phyloP scores from a whole-genome alignment of 2,113 vertebrate genomes.

The Tinamus guttatus region DNA sequence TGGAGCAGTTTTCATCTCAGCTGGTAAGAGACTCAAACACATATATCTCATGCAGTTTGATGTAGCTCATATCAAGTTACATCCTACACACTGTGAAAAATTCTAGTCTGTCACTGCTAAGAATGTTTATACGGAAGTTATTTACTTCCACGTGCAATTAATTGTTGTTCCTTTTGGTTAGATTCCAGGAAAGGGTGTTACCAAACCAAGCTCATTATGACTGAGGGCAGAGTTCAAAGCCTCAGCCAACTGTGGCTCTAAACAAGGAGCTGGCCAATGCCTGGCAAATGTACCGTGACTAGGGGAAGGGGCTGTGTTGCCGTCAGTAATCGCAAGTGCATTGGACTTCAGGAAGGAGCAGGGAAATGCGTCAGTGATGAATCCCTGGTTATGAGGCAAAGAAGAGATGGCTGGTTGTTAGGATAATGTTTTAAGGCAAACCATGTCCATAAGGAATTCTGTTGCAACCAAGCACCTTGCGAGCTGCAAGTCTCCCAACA shows the following conservation, averaged over 20 bases:
- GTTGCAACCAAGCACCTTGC: background rate
- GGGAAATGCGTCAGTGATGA: background rate
- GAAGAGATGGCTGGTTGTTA: background rate
- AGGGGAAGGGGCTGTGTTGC: accelerated
- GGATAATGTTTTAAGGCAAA: background rate
- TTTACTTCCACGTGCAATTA: background rate
- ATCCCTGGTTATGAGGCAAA: background rate
- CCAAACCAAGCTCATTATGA: background rate
- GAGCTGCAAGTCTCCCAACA: background rate
- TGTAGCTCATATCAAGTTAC: background rate
- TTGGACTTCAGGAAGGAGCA: background rate
- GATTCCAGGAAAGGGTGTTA: background rate
- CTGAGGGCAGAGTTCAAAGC: background rate
- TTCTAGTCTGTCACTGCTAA: accelerated
- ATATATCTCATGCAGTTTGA: background rate
- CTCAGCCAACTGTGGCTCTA: background rate
- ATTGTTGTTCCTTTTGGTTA: background rate
- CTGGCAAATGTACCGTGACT: background rate
- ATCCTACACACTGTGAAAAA: background rate
- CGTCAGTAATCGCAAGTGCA: background rate
- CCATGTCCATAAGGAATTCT: background rate
- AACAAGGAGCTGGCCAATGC: background rate
- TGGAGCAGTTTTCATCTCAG: background rate
- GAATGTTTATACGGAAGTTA: background rate
- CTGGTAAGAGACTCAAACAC: background rate